A percentile compares a stretch with the other conserved stretches of the same genome.
These are phyloP conservation scores for Anastrepha ludens DNA, from an alignment of 1,140 invertebrate genomes.

Conservation along the genomic window DNA sequence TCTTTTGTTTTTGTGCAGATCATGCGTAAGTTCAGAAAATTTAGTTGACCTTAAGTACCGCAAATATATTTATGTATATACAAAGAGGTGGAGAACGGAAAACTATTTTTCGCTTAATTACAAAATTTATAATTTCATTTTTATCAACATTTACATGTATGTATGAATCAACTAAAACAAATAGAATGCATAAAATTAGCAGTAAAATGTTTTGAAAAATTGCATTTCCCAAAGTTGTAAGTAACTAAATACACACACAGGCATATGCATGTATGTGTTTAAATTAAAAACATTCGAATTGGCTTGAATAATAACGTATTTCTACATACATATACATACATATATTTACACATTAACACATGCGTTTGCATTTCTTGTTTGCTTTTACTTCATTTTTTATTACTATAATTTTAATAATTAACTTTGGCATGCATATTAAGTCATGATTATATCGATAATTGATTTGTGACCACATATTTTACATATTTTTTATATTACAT, in stretches of 20 bases:
- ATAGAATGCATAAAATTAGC: neutral
- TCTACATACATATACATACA: neutral
- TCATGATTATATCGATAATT: constrained; percentile 62
- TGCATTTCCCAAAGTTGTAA: neutral
- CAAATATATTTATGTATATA: too few relatives aligned
- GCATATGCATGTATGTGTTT: neutral
- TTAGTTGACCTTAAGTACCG: too few relatives aligned
- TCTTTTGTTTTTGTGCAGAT: too few relatives aligned
- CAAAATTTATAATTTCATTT: too few relatives aligned
- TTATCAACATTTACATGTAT: neutral
- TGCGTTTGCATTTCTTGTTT: neutral
- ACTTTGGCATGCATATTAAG: constrained; percentile 74
- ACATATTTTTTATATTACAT: neutral
- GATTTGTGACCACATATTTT: constrained; percentile 8
- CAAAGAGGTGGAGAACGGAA: too few relatives aligned
- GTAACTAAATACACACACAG: neutral
- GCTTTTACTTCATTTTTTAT: neutral
- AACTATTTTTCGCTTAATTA: neutral
- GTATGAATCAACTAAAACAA: constrained; percentile 19
- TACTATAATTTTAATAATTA: constrained; percentile 62
- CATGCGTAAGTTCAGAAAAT: too few relatives aligned
- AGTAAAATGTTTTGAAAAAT: constrained; percentile 14
- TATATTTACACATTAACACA: neutral
- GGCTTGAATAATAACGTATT: constrained; percentile 65
- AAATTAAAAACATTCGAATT: constrained; percentile 68